Conservation (phyloP, 2,888 invertebrate genomes). For the Drosophila rubida region DNA sequence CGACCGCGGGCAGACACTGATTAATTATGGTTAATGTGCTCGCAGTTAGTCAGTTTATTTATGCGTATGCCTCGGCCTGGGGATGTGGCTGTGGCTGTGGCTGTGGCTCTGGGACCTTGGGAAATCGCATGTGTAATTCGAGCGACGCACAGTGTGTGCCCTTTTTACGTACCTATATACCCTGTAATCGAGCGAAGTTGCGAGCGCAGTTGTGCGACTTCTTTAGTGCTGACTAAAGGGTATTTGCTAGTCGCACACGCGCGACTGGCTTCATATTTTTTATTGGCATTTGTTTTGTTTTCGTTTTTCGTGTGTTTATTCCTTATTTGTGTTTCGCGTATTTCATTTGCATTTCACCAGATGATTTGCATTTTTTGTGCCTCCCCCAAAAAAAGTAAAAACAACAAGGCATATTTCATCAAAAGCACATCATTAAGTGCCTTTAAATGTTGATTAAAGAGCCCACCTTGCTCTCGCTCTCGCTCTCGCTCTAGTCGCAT, state of each 20-base stretch:
- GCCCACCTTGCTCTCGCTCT: background rate
- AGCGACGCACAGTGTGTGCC: constrained; percentile 48
- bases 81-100: constrained; percentile 13
- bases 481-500: background rate
- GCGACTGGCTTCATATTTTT: constrained; percentile 1
- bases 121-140: constrained; percentile 64
- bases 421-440: constrained; percentile 26
- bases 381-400: background rate
- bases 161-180: constrained; percentile 13
- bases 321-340: constrained; percentile 24
- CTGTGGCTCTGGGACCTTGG: constrained; percentile 38
- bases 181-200: background rate
- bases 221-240: background rate
- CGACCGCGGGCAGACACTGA: constrained; percentile 35
- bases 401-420: constrained; percentile 23
- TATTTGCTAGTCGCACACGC: background rate
- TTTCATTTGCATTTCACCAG: constrained; percentile 68
- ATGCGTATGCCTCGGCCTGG: background rate
- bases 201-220: background rate
- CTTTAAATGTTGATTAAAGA: constrained; percentile 3
- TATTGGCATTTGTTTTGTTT: constrained; percentile 11
- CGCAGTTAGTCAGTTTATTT: constrained; percentile 7
- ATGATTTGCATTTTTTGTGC: constrained; percentile 63
- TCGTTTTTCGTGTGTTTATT: background rate
- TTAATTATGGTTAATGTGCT: constrained; percentile 50